Base-by-base conservation (phyloP, 1,140 invertebrate genomes). In the Trachymyrmex cornetzi region DNA sequence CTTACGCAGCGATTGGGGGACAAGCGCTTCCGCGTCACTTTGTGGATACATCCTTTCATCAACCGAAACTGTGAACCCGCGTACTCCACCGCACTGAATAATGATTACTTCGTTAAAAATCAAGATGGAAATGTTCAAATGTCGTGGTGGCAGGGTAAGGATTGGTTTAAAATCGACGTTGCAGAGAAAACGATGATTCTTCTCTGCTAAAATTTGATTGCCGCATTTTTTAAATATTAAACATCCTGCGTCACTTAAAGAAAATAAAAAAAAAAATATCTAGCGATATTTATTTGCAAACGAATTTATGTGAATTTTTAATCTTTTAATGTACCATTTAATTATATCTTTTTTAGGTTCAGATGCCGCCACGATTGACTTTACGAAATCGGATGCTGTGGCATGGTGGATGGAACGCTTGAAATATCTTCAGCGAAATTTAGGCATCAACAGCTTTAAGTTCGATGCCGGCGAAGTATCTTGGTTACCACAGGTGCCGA, bases 1-100 rank as follows among this genome's bases (percentile, higher is more conserved):
- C 94, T 97, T 0, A 95, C 96, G 0, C 90, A 95, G 1, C 92
- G 96, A 19, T 88, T 98, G 1, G 97, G 98, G 88, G 88, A 91
- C 0, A 93, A 96, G 87, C 97, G 97, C 0, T 98, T 97, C 90
- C 95, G 97, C 1, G 97, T 98, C 0, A 98, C 98, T 0, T 93
- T 99, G 0, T 99, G 98, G 98, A 96, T 98, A 24, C 98, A 99
- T 96, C 98, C 98, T 0, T 99, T 99, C 90, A 97, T 98, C 38
- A 98, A 98, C 91, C 96, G 96, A 71, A 96, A 97, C 53, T 99
- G 98, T 91, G 93, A 96, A 14, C 95, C 96, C 7, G 97, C 96
- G 86, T 96, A 96, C 85, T 90, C 95, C 0, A 93, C 96, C 16
- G 97, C 97, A 55, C 92, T 95, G 61, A 87, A 94, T 0, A 96